Evolutionary conservation across 2,797 vertebrate genomes (phyloP), one percentile per base, ranked within the genome.

Genomic region (Molossus molossus): DNA sequence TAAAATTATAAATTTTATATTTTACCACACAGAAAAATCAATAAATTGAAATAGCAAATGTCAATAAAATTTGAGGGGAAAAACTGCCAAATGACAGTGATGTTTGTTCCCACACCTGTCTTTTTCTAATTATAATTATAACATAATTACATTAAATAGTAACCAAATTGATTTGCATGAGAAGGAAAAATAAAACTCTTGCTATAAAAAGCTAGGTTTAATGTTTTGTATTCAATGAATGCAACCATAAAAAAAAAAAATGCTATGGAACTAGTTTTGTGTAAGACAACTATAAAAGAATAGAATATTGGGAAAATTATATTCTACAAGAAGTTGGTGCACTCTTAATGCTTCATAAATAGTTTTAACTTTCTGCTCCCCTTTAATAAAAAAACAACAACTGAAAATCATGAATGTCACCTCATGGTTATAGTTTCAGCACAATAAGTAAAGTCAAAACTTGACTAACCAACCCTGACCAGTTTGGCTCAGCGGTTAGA

Each of bases 1-100:
- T 88, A 27, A 93, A 72, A 81, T 45, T 25, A 37, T 45, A 87
- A 93, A 80, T 62, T 29, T 27, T 62, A 93, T 40, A 73, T 29
- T 88, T 48, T 37, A 75, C 55, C 21, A 69, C 33, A 65, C 18
- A 27, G 55, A 86, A 62, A 69, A 58, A 83, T 27, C 4, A 3
- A 37, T 29, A 80, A 6, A 53, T 3, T 80, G 45, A 80, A 93
- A 87, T 23, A 72, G 14, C 18, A 93, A 80, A 60, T 80, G 20
- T 53, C 57, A 80, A 40, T 37, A 72, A 87, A 81, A 80, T 23
- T 9, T 81, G n/a, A 62, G 3, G 13, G 9, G 17, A 25, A 62
- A 72, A 69, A 86, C 29, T 50, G 45, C 58, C 53, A 90, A 84
- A 5, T 77, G 21, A 9, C 33, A 94, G 48, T 18, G 20, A n/a